A percentile compares a stretch with the other conserved stretches of the same genome.
Conservation (phyloP, 2,888 invertebrate species). For the Andrena haemorrhoa region DNA sequence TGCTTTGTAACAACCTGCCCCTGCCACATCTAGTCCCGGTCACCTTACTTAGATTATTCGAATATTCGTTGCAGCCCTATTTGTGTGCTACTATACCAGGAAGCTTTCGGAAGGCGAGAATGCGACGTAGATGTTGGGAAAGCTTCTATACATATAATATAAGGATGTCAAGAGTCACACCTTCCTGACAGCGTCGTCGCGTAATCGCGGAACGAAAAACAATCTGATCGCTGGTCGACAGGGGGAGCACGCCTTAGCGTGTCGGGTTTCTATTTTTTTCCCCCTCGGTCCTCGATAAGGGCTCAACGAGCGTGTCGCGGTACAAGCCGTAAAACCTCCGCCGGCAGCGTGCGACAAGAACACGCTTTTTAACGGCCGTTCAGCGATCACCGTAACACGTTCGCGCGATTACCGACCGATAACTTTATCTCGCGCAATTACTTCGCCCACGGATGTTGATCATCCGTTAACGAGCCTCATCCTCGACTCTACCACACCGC, state of each 20-base stretch:
- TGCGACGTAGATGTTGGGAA: too few relatives aligned
- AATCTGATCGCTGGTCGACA: slow-evolving; percentile 48
- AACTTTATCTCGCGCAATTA: slow-evolving; percentile 79
- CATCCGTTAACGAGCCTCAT: slow-evolving; percentile 78
- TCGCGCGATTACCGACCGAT: slow-evolving; percentile 77
- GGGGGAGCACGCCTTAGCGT: slow-evolving; percentile 48
- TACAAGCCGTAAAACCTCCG: slow-evolving; percentile 59
- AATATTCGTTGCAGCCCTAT: too few relatives aligned
- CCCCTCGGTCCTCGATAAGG: slow-evolving; percentile 48
- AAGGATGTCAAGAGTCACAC: too few relatives aligned
- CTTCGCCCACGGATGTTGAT: slow-evolving; percentile 78
- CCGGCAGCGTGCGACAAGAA: slow-evolving; percentile 58
- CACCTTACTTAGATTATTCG: too few relatives aligned
- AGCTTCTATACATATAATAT: too few relatives aligned
- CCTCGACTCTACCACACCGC: slow-evolving; percentile 47
- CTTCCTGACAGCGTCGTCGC: slow-evolving; percentile 17
- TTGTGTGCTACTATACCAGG: too few relatives aligned
- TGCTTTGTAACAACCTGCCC: too few relatives aligned
- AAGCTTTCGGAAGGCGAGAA: too few relatives aligned
- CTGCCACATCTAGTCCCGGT: too few relatives aligned
- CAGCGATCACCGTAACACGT: slow-evolving; percentile 77
- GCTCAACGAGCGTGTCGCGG: slow-evolving; percentile 62
- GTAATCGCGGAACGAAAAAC: slow-evolving; percentile 48
- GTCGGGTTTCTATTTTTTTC: slow-evolving; percentile 46
- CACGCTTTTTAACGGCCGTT: slow-evolving; percentile 65